phyloP scores from a whole-genome alignment of 2,888 invertebrate genomes.

The Eristalis intricaria region DNA sequence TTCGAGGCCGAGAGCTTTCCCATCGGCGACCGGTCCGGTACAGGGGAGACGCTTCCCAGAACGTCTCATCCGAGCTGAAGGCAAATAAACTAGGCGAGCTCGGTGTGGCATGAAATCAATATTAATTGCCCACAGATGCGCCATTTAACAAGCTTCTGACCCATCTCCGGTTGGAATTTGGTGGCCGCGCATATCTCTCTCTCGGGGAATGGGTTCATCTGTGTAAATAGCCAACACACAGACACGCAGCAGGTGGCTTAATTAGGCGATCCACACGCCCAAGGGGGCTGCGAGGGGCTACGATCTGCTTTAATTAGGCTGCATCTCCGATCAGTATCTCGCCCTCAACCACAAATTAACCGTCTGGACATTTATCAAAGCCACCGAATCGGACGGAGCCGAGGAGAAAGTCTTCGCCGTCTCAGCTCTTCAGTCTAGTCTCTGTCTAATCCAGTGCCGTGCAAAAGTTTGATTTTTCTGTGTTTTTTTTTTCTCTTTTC shows the following conservation, averaged over 20 bases:
- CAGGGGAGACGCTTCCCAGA: background rate
- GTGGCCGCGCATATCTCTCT: background rate
- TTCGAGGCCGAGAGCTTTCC: background rate
- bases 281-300: background rate
- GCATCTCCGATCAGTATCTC: constrained; percentile 39
- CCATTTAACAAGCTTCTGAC: constrained; percentile 1
- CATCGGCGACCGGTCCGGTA: background rate
- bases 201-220: background rate
- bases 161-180: background rate
- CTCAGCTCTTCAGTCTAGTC: background rate
- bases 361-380: constrained; percentile 49
- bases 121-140: constrained; percentile 48
- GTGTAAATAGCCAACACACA: background rate
- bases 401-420: constrained; percentile 30
- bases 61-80: constrained; percentile 13
- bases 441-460: background rate
- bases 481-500: constrained; percentile 76
- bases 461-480: constrained; percentile 17
- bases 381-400: constrained; percentile 38
- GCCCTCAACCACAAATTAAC: constrained; percentile 38
- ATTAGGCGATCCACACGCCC: constrained; percentile 28
- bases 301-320: constrained; percentile 54
- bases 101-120: constrained; percentile 54
- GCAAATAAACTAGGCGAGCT: constrained; percentile 34
- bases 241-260: constrained; percentile 61